phyloP scores from a whole-genome alignment of 2,797 vertebrate species.

The Gambelia wislizenii region DNA sequence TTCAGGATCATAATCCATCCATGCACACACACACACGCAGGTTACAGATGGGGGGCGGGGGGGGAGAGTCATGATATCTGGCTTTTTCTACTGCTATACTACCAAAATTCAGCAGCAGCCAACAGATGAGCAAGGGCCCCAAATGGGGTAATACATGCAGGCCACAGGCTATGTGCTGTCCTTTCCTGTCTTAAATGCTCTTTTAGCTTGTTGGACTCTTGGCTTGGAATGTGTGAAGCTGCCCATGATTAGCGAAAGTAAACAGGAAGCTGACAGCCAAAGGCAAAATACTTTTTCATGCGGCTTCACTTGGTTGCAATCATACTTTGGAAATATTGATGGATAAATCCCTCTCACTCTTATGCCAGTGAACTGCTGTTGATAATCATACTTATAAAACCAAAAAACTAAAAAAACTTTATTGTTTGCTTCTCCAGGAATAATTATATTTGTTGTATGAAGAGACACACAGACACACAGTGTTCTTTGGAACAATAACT shows the following conservation, averaged over 20 bases:
- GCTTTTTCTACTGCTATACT: too few relatives aligned
- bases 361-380: neutral
- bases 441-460: neutral
- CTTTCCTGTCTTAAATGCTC: neutral
- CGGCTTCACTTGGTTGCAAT: conserved; percentile 7
- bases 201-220: neutral
- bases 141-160: too few relatives aligned
- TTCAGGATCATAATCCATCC: too few relatives aligned
- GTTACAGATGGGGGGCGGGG: too few relatives aligned
- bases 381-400: neutral
- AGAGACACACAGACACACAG: neutral
- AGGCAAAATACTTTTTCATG: conserved; percentile 34
- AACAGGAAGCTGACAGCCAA: conserved; percentile 31
- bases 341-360: conserved; percentile 14
- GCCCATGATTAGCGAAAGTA: conserved; percentile 52
- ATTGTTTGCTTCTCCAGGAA: neutral
- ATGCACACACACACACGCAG: too few relatives aligned
- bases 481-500: neutral
- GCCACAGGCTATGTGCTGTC: too few relatives aligned
- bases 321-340: neutral
- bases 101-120: too few relatives aligned
- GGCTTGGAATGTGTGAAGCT: neutral
- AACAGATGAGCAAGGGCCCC: too few relatives aligned
- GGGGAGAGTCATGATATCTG: too few relatives aligned
- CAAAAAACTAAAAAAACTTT: neutral